Evolutionary conservation across 2,113 vertebrate species (phyloP), one percentile per base, ranked within the genome.

Genomic region (Maylandia zebra): DNA sequence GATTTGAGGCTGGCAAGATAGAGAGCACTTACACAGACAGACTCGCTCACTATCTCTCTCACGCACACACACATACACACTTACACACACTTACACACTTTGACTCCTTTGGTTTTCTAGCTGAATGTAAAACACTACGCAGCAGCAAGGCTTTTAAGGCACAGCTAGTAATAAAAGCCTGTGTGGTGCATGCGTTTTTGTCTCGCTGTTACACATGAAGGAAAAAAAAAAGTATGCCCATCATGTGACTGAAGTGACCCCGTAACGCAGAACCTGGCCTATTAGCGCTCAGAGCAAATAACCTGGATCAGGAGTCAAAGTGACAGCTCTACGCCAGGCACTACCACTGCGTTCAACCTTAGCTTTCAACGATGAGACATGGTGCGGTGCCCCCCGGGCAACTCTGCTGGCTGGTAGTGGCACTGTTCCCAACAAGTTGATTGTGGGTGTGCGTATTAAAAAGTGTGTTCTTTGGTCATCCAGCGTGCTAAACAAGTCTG

Each of bases 1-100:
- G 95, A 95, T 96, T 93, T 90, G 92, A 95, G 89, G 92, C 94
- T 94, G 92, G 93, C 34, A 81, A 93, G 90, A 93, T 89, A 57
- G 66, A 90, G 85, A 92, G 71, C 83, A 87, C 89, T 86, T 88
- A 80, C 86, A 84, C 85, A 79, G 82, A 88, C 41, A 85, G 50
- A 84, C 55, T 38, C 27, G 17, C 82, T 76, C 38, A 17, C 69
- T 48, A 27, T 45, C 71, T 27, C 22, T 36, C 36, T 36, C 34
- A 10, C 45, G 2, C 27, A 4, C 50, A 27, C 50, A 27, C 16
- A 43, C n/a, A 14, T 1, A 56, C 55, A 56, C 55, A 56, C 55
- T 16, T 12, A 11, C 57, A 48, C 56, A 48, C 43, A 81, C 74
- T 22, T 41, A 48, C 56, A 48, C 43, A 81, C 74, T 22, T 41